Percentiles rank a stretch among this genome's conserved stretches.
These are phyloP conservation scores for Drosophila grimshawi DNA, from an alignment of 1,140 invertebrate species.

Conservation along the genomic window DNA sequence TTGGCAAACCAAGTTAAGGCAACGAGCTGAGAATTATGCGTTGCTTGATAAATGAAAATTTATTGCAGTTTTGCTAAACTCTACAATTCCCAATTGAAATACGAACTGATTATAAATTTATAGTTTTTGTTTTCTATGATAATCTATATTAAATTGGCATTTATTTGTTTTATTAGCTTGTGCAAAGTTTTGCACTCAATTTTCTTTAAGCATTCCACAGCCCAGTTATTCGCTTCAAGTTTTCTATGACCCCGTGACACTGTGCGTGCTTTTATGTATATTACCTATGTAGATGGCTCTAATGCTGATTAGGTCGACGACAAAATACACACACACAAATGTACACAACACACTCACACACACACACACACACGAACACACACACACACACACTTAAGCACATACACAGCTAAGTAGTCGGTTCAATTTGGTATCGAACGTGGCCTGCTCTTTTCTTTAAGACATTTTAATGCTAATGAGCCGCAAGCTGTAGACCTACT, in stretches of 20 bases:
- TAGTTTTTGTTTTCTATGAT: background rate
- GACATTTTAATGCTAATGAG: conserved; percentile 83
- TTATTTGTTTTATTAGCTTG: background rate
- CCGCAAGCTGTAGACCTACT: conserved; percentile 79
- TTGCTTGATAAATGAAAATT: conserved; percentile 60
- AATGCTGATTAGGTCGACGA: conserved; percentile 76
- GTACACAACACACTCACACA: conserved; percentile 13
- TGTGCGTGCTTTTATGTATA: conserved; percentile 70
- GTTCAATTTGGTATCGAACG: conserved; percentile 80
- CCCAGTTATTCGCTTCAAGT: conserved; percentile 18
- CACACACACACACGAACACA: conserved; percentile 22
- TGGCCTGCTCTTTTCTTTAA: conserved; percentile 77
- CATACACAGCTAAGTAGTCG: conserved; percentile 55
- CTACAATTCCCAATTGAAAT: conserved; percentile 4
- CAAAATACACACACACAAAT: conserved; percentile 32
- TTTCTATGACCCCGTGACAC: conserved; percentile 21
- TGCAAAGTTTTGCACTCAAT: conserved; percentile 5
- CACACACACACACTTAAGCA: conserved; percentile 5
- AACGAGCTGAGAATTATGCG: conserved; percentile 51
- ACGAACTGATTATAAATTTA: conserved; percentile 8
- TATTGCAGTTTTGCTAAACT: conserved; percentile 29
- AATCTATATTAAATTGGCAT: no score
- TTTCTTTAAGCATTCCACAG: conserved; percentile 13
- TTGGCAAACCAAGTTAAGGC: conserved; percentile 37
- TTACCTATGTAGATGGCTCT: conserved; percentile 79